Evolutionary conservation across 1,140 invertebrate species (phyloP), one percentile per base, ranked within the genome.

Genomic region (Atta cephalotes): DNA sequence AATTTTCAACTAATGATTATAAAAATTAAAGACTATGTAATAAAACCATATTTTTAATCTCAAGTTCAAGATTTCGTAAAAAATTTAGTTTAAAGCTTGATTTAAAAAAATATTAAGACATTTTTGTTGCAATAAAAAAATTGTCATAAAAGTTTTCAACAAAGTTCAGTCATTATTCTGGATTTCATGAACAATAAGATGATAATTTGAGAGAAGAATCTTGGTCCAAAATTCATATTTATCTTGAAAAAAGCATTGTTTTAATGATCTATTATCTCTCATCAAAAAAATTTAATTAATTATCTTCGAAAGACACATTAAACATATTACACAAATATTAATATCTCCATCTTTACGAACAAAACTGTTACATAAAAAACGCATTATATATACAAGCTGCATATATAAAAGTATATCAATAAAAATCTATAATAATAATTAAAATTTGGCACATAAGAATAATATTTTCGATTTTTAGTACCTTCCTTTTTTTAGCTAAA

Each of bases 291-390:
- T 49, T 62, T 78, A 63, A 78, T 78, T 3, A 31, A 31, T 31
- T 25, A 21, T 25, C 7, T 63, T 63, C 16, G 51, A 56, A 18
- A 77, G 2, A 45, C 10, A 35, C 31, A 1, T 6, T 45, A 45
- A 45, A 45, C 39, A 45, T 45, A 78, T 77, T 60, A 77, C 14
- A 25, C 60, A n/a, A 60, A 58, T 62, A 77, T 45, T 10, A 63
- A 14, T 49, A 62, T 49, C 14, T 77, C 9, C 1, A 78, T 2
- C 21, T 77, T 77, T 1, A 62, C 21, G 16, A 78, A 78, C 7
- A 63, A 78, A 78, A 62, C 12, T 35, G 6, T 35, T 35, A 35
- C 7, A 62, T 14, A 35, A 28, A 45, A 77, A 28, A 1, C 21
- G 35, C 31, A 39, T 21, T 39, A 70, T 18, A 49, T n/a, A 9